These are phyloP conservation scores for Meriones unguiculatus DNA, from an alignment of 2,113 vertebrate genomes.

Conservation along the genomic window DNA sequence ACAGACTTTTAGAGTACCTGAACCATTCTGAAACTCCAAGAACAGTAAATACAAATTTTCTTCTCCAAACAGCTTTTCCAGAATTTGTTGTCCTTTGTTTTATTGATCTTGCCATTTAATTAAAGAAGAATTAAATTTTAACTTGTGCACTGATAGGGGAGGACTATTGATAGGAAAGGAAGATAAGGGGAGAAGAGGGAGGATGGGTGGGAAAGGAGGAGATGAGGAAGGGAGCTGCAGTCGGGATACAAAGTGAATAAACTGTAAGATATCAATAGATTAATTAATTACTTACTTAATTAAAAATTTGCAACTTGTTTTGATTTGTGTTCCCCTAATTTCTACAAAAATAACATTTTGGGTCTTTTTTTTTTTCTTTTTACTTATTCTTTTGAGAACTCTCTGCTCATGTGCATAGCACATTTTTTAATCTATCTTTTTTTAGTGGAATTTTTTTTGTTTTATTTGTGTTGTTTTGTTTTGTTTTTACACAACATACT, in stretches of 20 bases:
- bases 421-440: background rate
- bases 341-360: background rate
- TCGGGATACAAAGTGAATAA: no score
- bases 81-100: background rate
- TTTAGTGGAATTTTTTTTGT: background rate
- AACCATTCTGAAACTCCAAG: background rate
- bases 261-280: no score
- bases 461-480: background rate
- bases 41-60: background rate
- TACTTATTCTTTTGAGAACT: background rate
- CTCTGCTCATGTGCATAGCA: background rate
- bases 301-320: background rate
- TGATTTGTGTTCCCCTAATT: background rate
- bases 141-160: no score
- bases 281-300: no score
- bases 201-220: no score
- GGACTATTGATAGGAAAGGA: no score
- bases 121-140: background rate
- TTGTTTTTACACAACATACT: background rate
- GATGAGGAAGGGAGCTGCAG: no score
- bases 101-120: background rate
- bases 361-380: background rate
- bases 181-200: no score
- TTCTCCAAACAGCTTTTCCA: background rate
- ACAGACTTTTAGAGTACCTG: background rate